Conservation (phyloP, 2,888 invertebrate genomes). For the Xestia sexstrigata region DNA sequence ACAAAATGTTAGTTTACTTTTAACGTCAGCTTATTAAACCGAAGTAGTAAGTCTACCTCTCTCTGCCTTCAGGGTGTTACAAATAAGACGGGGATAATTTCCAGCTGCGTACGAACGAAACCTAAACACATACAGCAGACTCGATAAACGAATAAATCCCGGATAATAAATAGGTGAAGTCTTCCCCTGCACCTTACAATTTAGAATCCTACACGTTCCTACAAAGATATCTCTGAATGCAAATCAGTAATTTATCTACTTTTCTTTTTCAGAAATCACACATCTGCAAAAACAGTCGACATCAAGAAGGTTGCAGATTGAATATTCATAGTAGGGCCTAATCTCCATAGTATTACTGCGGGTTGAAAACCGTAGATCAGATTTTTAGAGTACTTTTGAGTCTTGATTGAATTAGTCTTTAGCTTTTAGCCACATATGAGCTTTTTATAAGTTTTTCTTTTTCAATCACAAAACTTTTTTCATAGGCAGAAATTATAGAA, state of each 20-base stretch:
- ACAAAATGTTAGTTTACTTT: neutral
- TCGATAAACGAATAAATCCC: conserved; percentile 57
- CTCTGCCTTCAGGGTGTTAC: conserved; percentile 37
- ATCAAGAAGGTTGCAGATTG: neutral
- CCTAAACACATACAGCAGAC: conserved; percentile 49
- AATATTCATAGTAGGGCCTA: neutral
- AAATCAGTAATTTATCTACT: conserved; percentile 25
- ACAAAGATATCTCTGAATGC: conserved; percentile 32
- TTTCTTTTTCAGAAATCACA: conserved; percentile 42
- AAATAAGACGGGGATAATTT: conserved; percentile 45
- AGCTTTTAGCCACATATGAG: neutral
- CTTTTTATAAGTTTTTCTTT: neutral
- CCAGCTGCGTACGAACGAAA: conserved; percentile 19
- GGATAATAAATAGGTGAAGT: conserved; percentile 48
- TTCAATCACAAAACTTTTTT: neutral
- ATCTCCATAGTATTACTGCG: no score
- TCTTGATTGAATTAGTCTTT: neutral
- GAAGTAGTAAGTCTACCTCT: conserved; percentile 9
- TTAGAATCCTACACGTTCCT: conserved; percentile 35
- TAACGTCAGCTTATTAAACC: conserved; percentile 22
- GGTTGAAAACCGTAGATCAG: neutral
- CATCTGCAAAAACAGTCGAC: conserved; percentile 12
- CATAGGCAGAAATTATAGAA: neutral
- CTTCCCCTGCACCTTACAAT: conserved; percentile 39
- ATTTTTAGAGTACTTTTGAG: neutral